These are phyloP conservation scores for Tipula confusa DNA, from an alignment of 2,888 invertebrate genomes.

Conservation along the genomic window DNA sequence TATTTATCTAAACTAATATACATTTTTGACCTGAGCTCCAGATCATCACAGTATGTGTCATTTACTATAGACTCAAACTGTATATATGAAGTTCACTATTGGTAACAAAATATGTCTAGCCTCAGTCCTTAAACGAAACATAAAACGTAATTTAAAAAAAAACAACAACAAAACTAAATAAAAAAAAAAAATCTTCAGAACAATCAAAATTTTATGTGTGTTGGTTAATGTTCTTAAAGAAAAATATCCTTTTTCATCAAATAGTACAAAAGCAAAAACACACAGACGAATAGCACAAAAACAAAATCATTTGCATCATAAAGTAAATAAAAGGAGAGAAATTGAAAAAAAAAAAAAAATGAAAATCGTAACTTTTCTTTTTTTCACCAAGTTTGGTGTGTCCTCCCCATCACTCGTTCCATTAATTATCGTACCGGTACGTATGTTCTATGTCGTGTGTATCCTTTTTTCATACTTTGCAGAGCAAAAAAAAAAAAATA, in stretches of 20 bases:
- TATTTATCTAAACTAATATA: too few species aligned
- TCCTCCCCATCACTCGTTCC: not conserved
- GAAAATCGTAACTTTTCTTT: not conserved
- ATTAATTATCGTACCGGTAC: not conserved
- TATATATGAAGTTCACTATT: too few species aligned
- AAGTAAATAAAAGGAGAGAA: constrained; percentile 3
- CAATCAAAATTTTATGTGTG: not conserved
- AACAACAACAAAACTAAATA: not conserved
- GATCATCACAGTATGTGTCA: too few species aligned
- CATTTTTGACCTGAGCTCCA: too few species aligned
- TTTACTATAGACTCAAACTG: too few species aligned
- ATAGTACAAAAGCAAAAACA: not conserved
- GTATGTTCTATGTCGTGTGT: not conserved
- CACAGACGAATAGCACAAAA: not conserved
- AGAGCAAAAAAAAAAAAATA: not conserved
- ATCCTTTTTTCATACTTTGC: not conserved
- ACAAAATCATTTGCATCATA: not conserved
- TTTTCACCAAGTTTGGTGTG: not conserved
- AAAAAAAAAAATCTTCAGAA: not conserved
- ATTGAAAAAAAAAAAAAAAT: not conserved
- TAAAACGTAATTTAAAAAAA: not conserved
- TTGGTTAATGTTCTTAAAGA: not conserved
- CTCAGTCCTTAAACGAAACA: too few species aligned
- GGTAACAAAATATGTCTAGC: too few species aligned
- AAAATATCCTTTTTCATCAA: not conserved